These are phyloP conservation scores for Melitaea cinxia DNA, from an alignment of 1,140 invertebrate species.

Conservation along the genomic window DNA sequence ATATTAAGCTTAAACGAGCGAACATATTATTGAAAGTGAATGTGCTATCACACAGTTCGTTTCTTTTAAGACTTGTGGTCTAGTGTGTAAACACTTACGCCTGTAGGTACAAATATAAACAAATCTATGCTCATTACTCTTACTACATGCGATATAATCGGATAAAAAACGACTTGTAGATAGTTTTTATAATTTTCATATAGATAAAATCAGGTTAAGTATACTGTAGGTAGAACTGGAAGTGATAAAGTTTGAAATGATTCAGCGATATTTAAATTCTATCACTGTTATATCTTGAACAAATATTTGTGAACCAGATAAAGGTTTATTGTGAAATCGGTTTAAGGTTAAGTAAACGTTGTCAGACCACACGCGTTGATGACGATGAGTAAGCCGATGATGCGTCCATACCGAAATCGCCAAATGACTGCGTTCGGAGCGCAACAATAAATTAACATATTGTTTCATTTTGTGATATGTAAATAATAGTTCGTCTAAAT, in stretches of 20 bases:
- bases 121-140: too few species aligned
- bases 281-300: background rate
- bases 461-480: background rate
- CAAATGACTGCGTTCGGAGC: constrained; percentile 3
- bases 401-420: constrained; percentile 16
- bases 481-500: too few species aligned
- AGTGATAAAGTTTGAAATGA: background rate
- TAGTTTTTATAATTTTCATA: too few species aligned
- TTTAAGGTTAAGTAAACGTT: constrained; percentile 28
- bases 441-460: background rate
- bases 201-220: too few species aligned
- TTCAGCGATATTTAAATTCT: background rate
- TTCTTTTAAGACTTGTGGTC: too few species aligned
- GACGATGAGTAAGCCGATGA: constrained; percentile 29
- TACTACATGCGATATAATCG: too few species aligned
- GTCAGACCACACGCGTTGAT: constrained; percentile 36
- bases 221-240: background rate
- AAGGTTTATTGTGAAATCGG: constrained; percentile 14
- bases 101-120: too few species aligned
- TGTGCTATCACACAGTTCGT: too few species aligned
- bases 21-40: too few species aligned
- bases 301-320: constrained; percentile 6
- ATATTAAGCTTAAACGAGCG: too few species aligned
- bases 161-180: too few species aligned
- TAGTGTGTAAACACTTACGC: too few species aligned